Evolutionary conservation across 2,797 vertebrate genomes (phyloP), one percentile per base, ranked within the genome.

Genomic region (Vespertilio murinus): DNA sequence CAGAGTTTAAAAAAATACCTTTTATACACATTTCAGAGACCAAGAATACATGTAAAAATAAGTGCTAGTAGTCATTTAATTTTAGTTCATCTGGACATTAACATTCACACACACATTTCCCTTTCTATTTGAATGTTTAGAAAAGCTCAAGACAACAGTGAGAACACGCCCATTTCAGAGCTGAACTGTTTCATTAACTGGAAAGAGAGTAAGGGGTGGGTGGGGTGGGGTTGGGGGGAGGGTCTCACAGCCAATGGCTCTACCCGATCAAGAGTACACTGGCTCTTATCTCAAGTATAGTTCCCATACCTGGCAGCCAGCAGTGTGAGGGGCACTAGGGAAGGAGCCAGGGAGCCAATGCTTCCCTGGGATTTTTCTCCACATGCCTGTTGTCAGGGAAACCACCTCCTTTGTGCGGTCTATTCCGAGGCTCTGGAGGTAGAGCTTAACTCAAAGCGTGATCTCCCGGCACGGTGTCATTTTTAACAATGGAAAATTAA

Each of bases 351-450:
- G 64, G 28, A 95, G 92, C 56, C 75, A 8, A 47, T 12, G n/a
- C 75, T 91, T 56, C n/a, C 40, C 20, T 14, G 70, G 45, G 1
- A 52, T 77, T 49, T n/a, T 67, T 11, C 42, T 8, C 61, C 30
- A 28, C 12, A 28, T 77, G 83, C 49, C n/a, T 64, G 90, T 95
- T 96, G 52, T 89, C 95, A 96, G 84, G 95, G 97, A 97, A 97
- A 97, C 91, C 5, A 9, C 49, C 13, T 93, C 52, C 73, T 94
- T 88, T 84, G 73, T 91, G 75, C 86, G 49, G 84, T 79, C 79
- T 22, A 70, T 33, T 94, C 88, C 79, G 45, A 94, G 65, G 52
- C 59, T 69, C 78, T 91, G 23, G 25, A 94, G 64, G 20, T 94
- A 84, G 92, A 90, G 7, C 71, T n/a, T 35, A 79, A 16, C 38